Evolutionary conservation across 2,888 invertebrate species (phyloP), one percentile per base, ranked within the genome.

Genomic region (Hecatera dysodea): DNA sequence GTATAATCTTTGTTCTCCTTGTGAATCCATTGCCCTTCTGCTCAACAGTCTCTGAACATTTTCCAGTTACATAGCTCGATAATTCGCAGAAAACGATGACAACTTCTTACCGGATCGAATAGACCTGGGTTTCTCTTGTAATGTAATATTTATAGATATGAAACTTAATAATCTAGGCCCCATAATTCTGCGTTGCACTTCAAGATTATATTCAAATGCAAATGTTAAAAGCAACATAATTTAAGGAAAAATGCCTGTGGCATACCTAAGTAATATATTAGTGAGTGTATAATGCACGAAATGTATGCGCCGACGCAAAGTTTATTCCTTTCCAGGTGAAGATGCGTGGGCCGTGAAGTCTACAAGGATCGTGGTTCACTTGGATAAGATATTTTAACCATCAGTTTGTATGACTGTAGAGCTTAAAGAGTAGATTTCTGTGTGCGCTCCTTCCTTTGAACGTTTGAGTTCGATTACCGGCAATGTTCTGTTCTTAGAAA

Each of bases 261-360:
- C 70, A 78, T 84, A 84, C 80, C 81, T 84, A 84, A 82, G 83
- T 80, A 83, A 87, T 89, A 87, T 85, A 87, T 89, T 88, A 86
- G 85, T 78, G 66, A 80, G 85, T 84, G 88, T 87, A 90, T 90
- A 89, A 89, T 88, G 89, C 86, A 89, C 89, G 78, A 87, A 90
- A 89, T 88, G 87, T 86, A 84, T 90, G 92, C 91, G 91, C 90
- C 83, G 87, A 89, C 90, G 92, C 90, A 87, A 88, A 87, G 87
- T 86, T 88, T 88, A 88, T 87, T 88, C 89, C 90, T 90, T 89
- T 87, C 85, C 84, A 73, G 89, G 88, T 83, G 90, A 85, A 85
- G 76, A 78, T 86, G 94, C 92, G 94, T 94, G 90, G 94, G 94
- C 80, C 70, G 88, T 36, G 72, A 81, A 85, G 85, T 83, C 81